phyloP scores from a whole-genome alignment of 1,140 invertebrate genomes.

The Plutomurus gul region DNA sequence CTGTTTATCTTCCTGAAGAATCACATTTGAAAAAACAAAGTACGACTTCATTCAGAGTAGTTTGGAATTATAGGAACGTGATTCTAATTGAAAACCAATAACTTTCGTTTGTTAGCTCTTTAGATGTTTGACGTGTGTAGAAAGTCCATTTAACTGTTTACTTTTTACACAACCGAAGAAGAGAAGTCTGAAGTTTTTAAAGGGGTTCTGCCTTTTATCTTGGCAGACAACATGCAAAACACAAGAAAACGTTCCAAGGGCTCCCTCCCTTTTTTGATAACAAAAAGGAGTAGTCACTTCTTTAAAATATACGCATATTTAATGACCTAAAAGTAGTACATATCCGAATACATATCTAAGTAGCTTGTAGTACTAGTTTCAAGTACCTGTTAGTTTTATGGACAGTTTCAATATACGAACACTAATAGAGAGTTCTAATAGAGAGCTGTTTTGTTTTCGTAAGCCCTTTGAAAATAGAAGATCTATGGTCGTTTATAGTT shows the following conservation, averaged over 20 bases:
- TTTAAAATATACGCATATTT: neutral
- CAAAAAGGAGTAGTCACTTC: neutral
- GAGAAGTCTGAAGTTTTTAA: neutral
- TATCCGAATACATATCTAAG: neutral
- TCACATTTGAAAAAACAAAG: neutral
- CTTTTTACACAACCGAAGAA: neutral
- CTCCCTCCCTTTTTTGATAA: neutral
- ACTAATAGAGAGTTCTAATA: no score
- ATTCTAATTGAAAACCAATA: constrained; percentile 21
- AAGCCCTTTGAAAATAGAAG: neutral
- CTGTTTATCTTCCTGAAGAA: neutral
- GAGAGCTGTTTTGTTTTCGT: neutral
- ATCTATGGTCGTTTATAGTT: constrained; percentile 2
- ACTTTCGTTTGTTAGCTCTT: constrained; percentile 1
- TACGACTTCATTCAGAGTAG: no score
- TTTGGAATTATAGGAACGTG: no score
- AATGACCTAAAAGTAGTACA: neutral
- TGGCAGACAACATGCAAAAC: neutral
- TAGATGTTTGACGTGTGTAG: neutral
- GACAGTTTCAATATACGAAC: no score
- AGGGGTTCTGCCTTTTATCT: neutral
- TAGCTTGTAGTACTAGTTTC: neutral
- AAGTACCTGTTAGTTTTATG: neutral
- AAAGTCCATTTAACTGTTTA: neutral
- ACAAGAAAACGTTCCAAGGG: neutral